Evolutionary conservation across 1,140 invertebrate genomes (phyloP).

Genomic region (Nebria ingens): DNA sequence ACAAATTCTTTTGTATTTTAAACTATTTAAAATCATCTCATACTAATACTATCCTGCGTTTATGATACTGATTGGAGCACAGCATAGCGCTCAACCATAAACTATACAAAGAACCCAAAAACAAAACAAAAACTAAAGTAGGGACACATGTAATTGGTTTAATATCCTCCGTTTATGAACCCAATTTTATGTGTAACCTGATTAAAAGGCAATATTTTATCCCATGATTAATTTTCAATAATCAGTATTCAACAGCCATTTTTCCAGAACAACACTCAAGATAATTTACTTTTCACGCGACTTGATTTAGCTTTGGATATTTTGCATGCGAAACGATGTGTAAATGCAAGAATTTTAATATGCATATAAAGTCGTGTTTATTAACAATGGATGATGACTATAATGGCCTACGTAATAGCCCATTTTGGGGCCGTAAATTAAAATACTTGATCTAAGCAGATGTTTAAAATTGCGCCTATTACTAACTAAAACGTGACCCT

Average conservation of each 20-base stretch:
- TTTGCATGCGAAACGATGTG: not conserved
- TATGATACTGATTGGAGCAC: no score
- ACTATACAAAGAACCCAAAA: no score
- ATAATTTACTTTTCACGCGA: not conserved
- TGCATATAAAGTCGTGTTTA: slow-evolving; percentile 8
- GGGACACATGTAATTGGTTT: no score
- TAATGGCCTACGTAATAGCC: not conserved
- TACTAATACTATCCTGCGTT: no score
- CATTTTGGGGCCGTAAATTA: not conserved
- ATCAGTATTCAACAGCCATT: no score
- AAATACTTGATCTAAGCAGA: slow-evolving; percentile 5
- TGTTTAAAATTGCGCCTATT: slow-evolving; percentile 9
- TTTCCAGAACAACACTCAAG: no score
- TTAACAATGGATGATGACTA: slow-evolving; percentile 1
- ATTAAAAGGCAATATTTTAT: no score
- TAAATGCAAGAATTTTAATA: not conserved
- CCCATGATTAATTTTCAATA: no score
- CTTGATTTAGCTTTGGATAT: not conserved
- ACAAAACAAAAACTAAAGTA: not conserved
- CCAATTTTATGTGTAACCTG: no score
- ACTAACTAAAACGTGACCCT: not conserved
- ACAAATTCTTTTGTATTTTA: not conserved
- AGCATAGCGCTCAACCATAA: no score
- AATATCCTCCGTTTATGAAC: no score
- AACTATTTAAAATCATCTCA: no score